phyloP scores from a whole-genome alignment of 1,140 invertebrate species.

The Helicorthomorpha holstii region DNA sequence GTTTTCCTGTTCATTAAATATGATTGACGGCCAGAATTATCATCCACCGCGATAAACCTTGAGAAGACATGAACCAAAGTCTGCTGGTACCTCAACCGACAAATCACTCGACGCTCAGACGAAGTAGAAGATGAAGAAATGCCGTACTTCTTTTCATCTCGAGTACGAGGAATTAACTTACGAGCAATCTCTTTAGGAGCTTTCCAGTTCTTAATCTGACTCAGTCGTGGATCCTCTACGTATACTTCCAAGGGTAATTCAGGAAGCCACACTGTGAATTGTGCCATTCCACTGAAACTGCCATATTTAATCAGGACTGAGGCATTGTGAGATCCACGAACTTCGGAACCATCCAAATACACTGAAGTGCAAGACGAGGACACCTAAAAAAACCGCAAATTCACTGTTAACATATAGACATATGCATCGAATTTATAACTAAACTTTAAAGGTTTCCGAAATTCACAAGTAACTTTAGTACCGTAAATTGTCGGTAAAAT shows the following conservation, averaged over 20 bases:
- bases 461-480: too few relatives aligned
- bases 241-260: conserved; percentile 80
- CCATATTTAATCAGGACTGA: conserved; percentile 87
- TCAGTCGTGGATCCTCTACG: conserved; percentile 70
- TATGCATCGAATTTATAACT: neutral
- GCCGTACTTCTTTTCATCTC: neutral
- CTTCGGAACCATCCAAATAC: conserved; percentile 91
- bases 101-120: conserved; percentile 28
- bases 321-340: conserved; percentile 82
- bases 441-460: too few relatives aligned
- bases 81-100: conserved; percentile 73
- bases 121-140: conserved; percentile 7
- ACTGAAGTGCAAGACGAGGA: conserved; percentile 90
- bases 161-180: neutral
- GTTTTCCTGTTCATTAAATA: conserved; percentile 77
- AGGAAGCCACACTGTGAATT: conserved; percentile 92
- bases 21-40: conserved; percentile 74
- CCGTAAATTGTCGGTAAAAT: too few relatives aligned
- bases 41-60: conserved; percentile 71
- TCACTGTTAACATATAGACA: neutral
- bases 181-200: conserved; percentile 43
- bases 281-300: conserved; percentile 66
- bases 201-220: conserved; percentile 73
- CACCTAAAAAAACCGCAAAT: conserved; percentile 39
- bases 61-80: conserved; percentile 77